Conservation (phyloP, 2,797 vertebrate genomes). For the Antennarius maculatus region DNA sequence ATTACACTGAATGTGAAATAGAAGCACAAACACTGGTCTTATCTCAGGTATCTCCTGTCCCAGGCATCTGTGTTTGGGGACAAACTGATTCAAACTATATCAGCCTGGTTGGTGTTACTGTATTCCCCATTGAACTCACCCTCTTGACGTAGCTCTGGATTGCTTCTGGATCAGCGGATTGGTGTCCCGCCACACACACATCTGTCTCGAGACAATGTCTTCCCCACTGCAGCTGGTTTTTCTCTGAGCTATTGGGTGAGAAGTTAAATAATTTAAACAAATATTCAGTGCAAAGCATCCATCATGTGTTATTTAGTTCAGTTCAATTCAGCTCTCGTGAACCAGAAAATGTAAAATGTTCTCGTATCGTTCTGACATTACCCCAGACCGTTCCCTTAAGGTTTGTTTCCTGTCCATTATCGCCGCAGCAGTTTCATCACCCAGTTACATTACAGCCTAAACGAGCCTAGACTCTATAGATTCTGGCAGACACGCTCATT, state of each 20-base stretch:
- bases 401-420: slow-evolving; percentile 38
- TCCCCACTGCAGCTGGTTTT: slow-evolving; percentile 78
- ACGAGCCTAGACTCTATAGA: slow-evolving; percentile 24
- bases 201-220: slow-evolving; percentile 88
- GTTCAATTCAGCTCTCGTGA: slow-evolving; percentile 21
- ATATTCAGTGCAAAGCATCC: slow-evolving; percentile 3
- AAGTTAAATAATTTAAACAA: slow-evolving; percentile 8
- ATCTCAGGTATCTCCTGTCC: too few relatives aligned
- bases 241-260: slow-evolving; percentile 81
- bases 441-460: slow-evolving; percentile 37
- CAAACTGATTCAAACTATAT: too few relatives aligned
- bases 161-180: slow-evolving; percentile 85
- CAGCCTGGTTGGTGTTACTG: too few relatives aligned
- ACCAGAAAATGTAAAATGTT: slow-evolving; percentile 20
- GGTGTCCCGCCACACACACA: slow-evolving; percentile 85
- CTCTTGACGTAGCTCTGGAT: slow-evolving; percentile 92
- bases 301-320: slow-evolving; percentile 12
- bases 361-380: neutral
- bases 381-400: slow-evolving; percentile 18
- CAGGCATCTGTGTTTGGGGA: too few relatives aligned
- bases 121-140: slow-evolving; percentile 76
- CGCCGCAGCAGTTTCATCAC: slow-evolving; percentile 33
- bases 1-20: too few relatives aligned
- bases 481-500: slow-evolving; percentile 35
- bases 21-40: too few relatives aligned